phyloP scores from a whole-genome alignment of 2,797 vertebrate genomes.

The Chaetophractus vellerosus region DNA sequence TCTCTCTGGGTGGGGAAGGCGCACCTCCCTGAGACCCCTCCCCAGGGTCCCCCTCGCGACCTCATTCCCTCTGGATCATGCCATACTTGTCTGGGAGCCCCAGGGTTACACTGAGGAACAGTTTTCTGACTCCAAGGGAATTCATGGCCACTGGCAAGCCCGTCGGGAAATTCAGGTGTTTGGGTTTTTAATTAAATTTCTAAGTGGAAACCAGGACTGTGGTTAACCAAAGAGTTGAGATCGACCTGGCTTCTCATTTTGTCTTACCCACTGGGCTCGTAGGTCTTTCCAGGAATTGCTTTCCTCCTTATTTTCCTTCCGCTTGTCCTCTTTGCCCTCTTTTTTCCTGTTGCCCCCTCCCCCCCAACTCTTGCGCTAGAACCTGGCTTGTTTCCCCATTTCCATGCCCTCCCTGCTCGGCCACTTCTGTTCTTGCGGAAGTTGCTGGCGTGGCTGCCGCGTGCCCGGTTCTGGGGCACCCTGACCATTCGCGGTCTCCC shows the following conservation, averaged over 20 bases:
- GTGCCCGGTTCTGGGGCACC: fast-evolving
- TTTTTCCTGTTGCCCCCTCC: too few species aligned
- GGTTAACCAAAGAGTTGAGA: conserved; percentile 63
- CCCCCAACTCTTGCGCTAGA: fast-evolving
- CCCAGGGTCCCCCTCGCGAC: neutral
- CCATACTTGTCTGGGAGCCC: neutral
- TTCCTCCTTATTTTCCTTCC: neutral
- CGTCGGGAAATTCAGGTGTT: conserved; percentile 55
- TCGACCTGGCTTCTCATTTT: neutral
- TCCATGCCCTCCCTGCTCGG: neutral
- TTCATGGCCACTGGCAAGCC: conserved; percentile 33
- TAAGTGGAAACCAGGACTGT: conserved; percentile 68
- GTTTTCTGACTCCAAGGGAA: neutral
- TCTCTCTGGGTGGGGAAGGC: neutral
- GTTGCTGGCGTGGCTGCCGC: neutral
- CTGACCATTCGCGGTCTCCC: fast-evolving
- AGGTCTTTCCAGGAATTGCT: neutral
- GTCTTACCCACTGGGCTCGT: neutral
- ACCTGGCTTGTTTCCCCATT: neutral
- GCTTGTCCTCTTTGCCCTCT: neutral
- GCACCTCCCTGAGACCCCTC: neutral
- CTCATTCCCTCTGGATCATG: neutral
- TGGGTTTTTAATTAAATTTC: conserved; percentile 78
- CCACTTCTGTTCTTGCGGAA: neutral
- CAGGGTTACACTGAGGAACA: too few species aligned